A percentile compares a stretch with the other conserved stretches of the same genome.
These are phyloP conservation scores for Ophioderma brevispina DNA, from an alignment of 35 echinoderm and acorn worm species.

Conservation along the genomic window DNA sequence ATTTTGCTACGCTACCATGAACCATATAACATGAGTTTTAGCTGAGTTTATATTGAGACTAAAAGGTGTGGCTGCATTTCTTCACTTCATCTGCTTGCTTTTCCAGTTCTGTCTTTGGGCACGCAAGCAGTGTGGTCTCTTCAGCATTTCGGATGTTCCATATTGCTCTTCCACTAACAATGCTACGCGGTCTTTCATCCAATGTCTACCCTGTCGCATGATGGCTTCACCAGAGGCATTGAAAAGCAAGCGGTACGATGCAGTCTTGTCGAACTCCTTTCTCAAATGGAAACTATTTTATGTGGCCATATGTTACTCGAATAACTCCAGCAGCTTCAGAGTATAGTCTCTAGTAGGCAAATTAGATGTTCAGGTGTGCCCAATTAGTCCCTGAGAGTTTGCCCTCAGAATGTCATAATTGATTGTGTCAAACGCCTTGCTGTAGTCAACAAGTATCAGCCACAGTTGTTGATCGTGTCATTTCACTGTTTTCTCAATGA, in stretches of 20 bases:
- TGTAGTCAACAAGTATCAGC: constrained; percentile 35
- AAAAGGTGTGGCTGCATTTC: constrained; percentile 31
- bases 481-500: constrained; percentile 55
- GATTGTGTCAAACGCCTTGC: constrained; percentile 20
- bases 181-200: neutral
- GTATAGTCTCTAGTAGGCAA: neutral
- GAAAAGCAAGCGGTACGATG: neutral
- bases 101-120: constrained; percentile 7
- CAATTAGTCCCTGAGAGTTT: constrained; percentile 12
- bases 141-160: constrained; percentile 8
- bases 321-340: constrained; percentile 20
- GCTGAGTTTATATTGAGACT: constrained; percentile 37
- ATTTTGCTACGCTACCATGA: no score
- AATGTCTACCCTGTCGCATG: neutral
- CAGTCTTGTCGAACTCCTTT: constrained; percentile 22
- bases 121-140: neutral
- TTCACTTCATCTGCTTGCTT: constrained; percentile 13
- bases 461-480: constrained; percentile 57
- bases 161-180: neutral
- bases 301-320: neutral
- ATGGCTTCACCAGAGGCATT: neutral
- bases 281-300: constrained; percentile 21
- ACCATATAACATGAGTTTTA: constrained; percentile 19
- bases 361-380: constrained; percentile 11
- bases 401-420: neutral